Base-by-base conservation (phyloP, 2,113 vertebrate species). In the Tetrao urogallus region DNA sequence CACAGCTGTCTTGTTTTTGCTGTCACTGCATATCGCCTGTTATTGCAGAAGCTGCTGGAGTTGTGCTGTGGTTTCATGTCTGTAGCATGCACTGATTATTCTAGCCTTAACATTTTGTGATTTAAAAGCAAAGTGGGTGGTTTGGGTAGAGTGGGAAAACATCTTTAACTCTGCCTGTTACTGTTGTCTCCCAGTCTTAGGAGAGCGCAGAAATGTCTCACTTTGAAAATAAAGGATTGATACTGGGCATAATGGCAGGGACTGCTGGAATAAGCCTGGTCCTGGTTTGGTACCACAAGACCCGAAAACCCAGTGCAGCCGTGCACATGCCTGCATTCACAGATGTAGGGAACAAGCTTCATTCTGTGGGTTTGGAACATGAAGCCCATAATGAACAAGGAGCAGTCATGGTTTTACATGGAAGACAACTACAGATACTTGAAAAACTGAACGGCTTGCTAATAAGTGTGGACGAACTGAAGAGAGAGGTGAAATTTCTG, bases 381-480 rank as follows among this genome's bases (percentile, higher is more conserved):
- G 95, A 97, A 89, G 74, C 40, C 36, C 18, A 54, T 34, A 61
- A 54, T n/a, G 64, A 61, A 83, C 90, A 97, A 90, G 97, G 38
- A 81, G 74, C 92, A 28, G 72, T 97, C 52, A 42, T 91, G 79
- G 80, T 97, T 82, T 69, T 98, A 80, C 96, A 96, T 22, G 63
- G 93, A 71, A 97, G 98, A 58, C 99, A 99, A 77, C 86, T 97
- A 19, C 98, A 99, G 96, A 98, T 99, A 58, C 86, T 99, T 86
- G 98, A 99, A 70, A 99, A 98, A 70, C 90, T 99, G 32, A 98
- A 98, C 36, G 98, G 97, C 52, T 97, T 99, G 78, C 93, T 99
- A 48, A 82, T 97, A 61, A 99, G 98, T 2, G 97, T 99, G 92
- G 99, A 99, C 0, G 98, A 99, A 91, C 98, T 99, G 76, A 99